Conservation (phyloP, 2,113 vertebrate genomes). For the Calidris pygmaea region DNA sequence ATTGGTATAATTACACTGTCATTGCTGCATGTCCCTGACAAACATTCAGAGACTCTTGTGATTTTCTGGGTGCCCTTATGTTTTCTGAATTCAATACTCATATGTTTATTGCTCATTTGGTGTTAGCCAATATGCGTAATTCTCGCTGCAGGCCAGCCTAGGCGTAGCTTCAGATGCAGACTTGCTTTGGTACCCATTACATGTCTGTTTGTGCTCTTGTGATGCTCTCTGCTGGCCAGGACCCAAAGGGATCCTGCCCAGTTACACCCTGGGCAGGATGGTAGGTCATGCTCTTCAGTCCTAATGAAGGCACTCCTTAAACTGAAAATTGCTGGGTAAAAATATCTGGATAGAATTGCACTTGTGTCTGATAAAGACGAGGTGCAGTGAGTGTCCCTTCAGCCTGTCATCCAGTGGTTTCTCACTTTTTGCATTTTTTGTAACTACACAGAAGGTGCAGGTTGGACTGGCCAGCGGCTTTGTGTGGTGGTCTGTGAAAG, state of each 20-base stretch:
- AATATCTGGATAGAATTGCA: not conserved
- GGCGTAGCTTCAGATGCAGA: not conserved
- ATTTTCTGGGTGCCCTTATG: not conserved
- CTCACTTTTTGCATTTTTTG: not conserved
- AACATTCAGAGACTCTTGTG: not conserved
- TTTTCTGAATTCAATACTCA: not conserved
- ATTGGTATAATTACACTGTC: not conserved
- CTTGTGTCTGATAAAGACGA: not conserved
- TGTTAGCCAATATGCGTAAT: conserved; percentile 1
- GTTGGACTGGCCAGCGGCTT: not conserved
- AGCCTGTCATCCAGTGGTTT: not conserved
- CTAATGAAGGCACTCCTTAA: not conserved
- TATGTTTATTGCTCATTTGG: not conserved
- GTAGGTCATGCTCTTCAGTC: not conserved
- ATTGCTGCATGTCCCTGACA: not conserved
- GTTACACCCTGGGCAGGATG: not conserved
- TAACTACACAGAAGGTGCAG: not conserved
- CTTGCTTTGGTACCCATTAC: not conserved
- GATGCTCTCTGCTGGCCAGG: not conserved
- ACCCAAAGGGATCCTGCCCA: not conserved
- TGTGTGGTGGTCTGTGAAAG: not conserved
- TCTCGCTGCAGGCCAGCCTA: not conserved
- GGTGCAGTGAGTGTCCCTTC: fast-evolving
- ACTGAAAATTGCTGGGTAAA: not conserved
- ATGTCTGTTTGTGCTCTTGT: not conserved